Evolutionary conservation across 2,113 vertebrate genomes (phyloP), one percentile per base, ranked within the genome.

Genomic region (Coptodon rendalli): DNA sequence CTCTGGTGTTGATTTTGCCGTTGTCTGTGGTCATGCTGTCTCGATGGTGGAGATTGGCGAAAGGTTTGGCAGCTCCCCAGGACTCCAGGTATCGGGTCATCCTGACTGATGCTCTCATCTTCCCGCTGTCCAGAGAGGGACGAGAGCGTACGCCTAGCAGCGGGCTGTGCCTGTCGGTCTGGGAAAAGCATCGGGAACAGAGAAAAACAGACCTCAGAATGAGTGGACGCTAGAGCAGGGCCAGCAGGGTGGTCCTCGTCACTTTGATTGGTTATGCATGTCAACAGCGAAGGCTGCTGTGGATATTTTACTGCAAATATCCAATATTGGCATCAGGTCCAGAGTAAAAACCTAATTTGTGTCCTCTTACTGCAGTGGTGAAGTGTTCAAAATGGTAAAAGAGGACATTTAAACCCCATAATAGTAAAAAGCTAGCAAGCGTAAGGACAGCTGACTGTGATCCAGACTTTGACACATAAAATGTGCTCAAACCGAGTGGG

Each of bases 41-140:
- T 68, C 98, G 95, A 88, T 99, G 98, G 86, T 99, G 98, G 66
- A 99, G 95, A 92, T 99, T 98, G 73, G 99, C 99, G 12, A 99
- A 99, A 1, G 99, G 99, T 91, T 99, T 99, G 89, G 98, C 99
- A 0, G 99, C 99, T n/a, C 99, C 98, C 99, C 99, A 99, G 9
- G 98, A 99, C 92, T 99, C 99, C 95, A 99, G 95, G 91, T 99
- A 99, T 12, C 98, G 97, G 8, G 99, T 99, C 99, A 99, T 99
- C 89, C 99, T 96, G 38, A 99, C 98, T 0, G 98, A 99, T 0
- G 98, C 99, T 91, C 99, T 97, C 98, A 98, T 99, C 95, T 99
- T 99, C 66, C 97, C 97, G 78, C 97, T 97, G 2, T 99, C 97
- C 5, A 98, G 90, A 3, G 97, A 97, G 3, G 97, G 96, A 8